These are phyloP conservation scores for Ectropis crepuscularia DNA, from an alignment of 2,888 invertebrate species.

Conservation along the genomic window DNA sequence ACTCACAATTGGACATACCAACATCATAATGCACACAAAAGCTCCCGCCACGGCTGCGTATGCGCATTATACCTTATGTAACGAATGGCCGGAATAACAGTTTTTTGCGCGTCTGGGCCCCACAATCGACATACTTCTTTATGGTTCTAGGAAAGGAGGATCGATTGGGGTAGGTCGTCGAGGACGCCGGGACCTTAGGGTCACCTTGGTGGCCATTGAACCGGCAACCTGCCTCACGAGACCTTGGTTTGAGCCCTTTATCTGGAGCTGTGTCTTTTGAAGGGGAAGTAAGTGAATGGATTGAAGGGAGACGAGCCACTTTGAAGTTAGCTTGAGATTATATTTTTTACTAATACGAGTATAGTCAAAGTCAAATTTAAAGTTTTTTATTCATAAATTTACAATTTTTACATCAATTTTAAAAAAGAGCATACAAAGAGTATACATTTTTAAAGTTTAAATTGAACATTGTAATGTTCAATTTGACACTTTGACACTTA, in stretches of 20 bases:
- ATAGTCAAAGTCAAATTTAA: too few relatives aligned
- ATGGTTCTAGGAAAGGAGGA: conserved; percentile 66
- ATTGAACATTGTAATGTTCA: too few relatives aligned
- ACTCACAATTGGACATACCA: conserved; percentile 6
- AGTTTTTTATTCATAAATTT: too few relatives aligned
- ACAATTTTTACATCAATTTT: too few relatives aligned
- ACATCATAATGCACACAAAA: conserved; percentile 17
- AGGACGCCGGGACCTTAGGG: conserved; percentile 73
- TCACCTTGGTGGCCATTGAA: conserved; percentile 76
- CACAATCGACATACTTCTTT: conserved; percentile 48
- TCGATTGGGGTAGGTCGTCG: conserved; percentile 72
- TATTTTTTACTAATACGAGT: too few relatives aligned
- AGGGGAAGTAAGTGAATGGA: neutral
- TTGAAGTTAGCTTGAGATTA: too few relatives aligned
- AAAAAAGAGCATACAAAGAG: too few relatives aligned
- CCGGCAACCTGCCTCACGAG: conserved; percentile 43
- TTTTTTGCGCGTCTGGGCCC: conserved; percentile 46
- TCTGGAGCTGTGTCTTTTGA: neutral
- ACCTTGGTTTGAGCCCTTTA: conserved; percentile 8
- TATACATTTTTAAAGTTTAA: too few relatives aligned
- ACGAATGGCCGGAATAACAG: conserved; percentile 35
- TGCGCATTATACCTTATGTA: conserved; percentile 44
- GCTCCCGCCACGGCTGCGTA: conserved; percentile 29
- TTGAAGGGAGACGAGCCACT: too few relatives aligned
- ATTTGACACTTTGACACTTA: too few relatives aligned